phyloP scores from a whole-genome alignment of 1,140 invertebrate genomes.

The Coenobita brevimanus region DNA sequence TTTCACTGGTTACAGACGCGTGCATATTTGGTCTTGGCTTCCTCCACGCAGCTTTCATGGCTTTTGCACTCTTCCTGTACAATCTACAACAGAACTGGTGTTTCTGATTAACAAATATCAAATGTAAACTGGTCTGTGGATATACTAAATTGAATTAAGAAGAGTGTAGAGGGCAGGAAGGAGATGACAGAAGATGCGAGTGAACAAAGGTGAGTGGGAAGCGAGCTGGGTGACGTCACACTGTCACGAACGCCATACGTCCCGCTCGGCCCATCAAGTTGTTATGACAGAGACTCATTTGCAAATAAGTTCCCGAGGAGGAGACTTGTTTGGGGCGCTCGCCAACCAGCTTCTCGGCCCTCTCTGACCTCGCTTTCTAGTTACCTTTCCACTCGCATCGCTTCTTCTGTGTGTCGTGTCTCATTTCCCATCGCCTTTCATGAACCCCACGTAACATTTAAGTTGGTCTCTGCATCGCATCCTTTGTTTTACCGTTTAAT shows the following conservation, averaged over 20 bases:
- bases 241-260: constrained; percentile 44
- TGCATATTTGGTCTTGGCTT: constrained; percentile 15
- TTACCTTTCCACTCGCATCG: not conserved
- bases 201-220: constrained; percentile 29
- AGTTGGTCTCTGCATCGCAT: no score
- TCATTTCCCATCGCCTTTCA: no score
- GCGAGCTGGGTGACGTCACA: constrained; percentile 32
- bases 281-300: constrained; percentile 49
- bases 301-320: constrained; percentile 33
- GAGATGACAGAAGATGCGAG: not conserved
- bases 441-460: no score
- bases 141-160: no score
- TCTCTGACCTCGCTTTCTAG: not conserved
- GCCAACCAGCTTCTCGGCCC: not conserved
- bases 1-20: constrained; percentile 32
- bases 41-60: not conserved
- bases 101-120: no score
- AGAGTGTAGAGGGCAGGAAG: not conserved
- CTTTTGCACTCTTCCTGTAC: not conserved
- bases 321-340: not conserved
- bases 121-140: no score
- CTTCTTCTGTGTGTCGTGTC: no score
- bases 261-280: constrained; percentile 27
- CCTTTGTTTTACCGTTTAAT: no score
- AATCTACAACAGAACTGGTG: not conserved